phyloP scores from a whole-genome alignment of 2,888 invertebrate species.

The Drosophila stalkeri region DNA sequence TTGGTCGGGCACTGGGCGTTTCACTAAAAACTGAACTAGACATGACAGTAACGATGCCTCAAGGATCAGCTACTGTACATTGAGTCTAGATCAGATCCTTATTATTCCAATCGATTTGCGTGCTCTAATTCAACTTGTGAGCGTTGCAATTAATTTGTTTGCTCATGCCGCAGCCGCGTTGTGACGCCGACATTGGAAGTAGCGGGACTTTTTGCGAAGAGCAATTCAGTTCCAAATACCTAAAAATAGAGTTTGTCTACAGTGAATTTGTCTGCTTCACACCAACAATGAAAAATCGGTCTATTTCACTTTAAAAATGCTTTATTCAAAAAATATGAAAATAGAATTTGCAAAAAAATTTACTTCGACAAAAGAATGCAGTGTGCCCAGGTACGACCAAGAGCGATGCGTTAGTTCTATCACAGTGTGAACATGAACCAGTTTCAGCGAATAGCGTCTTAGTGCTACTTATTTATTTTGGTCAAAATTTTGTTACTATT shows the following conservation, averaged over 20 bases:
- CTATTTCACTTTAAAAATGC: conserved; percentile 37
- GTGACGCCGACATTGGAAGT: conserved; percentile 68
- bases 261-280: conserved; percentile 11
- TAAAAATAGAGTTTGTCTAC: conserved; percentile 36
- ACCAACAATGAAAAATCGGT: conserved; percentile 14
- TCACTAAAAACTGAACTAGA: conserved; percentile 85
- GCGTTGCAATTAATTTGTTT: conserved; percentile 54
- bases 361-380: conserved; percentile 23
- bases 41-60: conserved; percentile 63
- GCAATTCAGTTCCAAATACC: conserved; percentile 19
- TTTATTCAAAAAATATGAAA: conserved; percentile 54
- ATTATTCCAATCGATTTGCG: conserved; percentile 17
- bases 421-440: conserved; percentile 6
- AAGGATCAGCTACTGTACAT: conserved; percentile 19
- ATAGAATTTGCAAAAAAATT: conserved; percentile 69
- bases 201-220: conserved; percentile 8
- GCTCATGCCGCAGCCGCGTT: conserved; percentile 67
- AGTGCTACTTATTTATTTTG: too few species aligned
- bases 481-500: neutral
- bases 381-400: conserved; percentile 54
- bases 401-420: conserved; percentile 22
- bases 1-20: conserved; percentile 59
- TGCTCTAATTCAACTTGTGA: conserved; percentile 28
- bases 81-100: conserved; percentile 11
- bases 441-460: neutral